These are phyloP conservation scores for Scortum barcoo DNA, from an alignment of 2,113 vertebrate genomes.

Conservation along the genomic window DNA sequence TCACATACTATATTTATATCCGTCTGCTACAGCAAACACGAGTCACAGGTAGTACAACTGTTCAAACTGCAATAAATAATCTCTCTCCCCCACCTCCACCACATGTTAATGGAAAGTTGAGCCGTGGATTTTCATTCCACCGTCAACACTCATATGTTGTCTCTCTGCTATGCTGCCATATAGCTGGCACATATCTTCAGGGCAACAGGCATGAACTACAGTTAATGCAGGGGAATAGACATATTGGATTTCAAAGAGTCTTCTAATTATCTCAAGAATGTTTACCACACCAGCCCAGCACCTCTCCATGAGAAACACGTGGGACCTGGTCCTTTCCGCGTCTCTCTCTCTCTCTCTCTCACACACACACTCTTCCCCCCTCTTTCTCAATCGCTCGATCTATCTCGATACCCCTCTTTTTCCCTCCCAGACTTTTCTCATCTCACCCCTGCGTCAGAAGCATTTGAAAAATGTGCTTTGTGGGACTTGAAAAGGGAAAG, in stretches of 20 bases:
- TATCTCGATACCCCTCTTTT: conserved; percentile 22
- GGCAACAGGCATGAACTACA: conserved; percentile 15
- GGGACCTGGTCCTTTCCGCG: conserved; percentile 19
- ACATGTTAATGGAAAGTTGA: conserved; percentile 39
- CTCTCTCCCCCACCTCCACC: conserved; percentile 5
- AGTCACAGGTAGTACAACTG: background rate
- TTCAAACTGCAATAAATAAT: background rate
- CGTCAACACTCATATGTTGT: background rate
- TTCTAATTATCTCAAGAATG: conserved; percentile 45
- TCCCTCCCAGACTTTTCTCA: conserved; percentile 52
- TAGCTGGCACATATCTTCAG: conserved; percentile 22
- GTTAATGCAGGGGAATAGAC: conserved; percentile 23
- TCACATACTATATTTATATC: background rate
- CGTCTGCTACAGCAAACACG: background rate
- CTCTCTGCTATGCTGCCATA: conserved; percentile 5
- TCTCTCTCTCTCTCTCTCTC: conserved; percentile 20
- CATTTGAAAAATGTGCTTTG: conserved; percentile 74
- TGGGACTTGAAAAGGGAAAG: conserved; percentile 58
- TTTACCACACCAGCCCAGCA: conserved; percentile 33
- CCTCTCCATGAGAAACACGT: conserved; percentile 60
- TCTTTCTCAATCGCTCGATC: background rate
- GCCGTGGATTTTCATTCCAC: conserved; percentile 22
- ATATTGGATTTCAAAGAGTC: conserved; percentile 49
- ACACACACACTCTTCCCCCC: too few relatives aligned
- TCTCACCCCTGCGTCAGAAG: conserved; percentile 59